A percentile compares a stretch with the other conserved stretches of the same genome.
Conservation (phyloP, 2,888 invertebrate genomes). For the Catocala sponsa region DNA sequence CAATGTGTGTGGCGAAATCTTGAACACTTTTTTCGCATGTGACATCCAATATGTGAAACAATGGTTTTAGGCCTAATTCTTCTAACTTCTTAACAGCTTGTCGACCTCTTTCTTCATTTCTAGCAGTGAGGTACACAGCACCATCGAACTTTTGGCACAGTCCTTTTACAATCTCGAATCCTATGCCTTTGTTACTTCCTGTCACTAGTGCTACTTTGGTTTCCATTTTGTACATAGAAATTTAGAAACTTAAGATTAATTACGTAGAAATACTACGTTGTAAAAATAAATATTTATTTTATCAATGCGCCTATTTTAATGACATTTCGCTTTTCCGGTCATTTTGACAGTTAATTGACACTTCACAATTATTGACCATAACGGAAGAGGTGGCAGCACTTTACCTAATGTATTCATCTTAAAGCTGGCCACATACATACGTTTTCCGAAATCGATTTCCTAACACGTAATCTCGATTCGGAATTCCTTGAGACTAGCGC, state of each 20-base stretch:
- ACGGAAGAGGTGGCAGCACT: conserved; percentile 4
- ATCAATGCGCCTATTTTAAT: conserved; percentile 46
- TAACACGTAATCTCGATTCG: no score
- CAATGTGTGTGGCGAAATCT: conserved; percentile 88
- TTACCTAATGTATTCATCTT: neutral
- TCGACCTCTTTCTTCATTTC: conserved; percentile 89
- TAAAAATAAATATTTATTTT: conserved; percentile 71
- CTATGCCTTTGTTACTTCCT: conserved; percentile 82
- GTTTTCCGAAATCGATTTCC: no score
- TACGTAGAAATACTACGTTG: conserved; percentile 68
- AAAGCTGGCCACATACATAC: no score
- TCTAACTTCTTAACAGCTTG: conserved; percentile 89
- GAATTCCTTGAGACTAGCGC: no score
- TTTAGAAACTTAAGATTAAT: conserved; percentile 63
- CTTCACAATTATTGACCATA: neutral
- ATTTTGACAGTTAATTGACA: conserved; percentile 47
- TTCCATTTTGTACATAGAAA: conserved; percentile 81
- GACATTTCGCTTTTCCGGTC: conserved; percentile 59
- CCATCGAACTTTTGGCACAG: conserved; percentile 91
- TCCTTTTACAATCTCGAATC: conserved; percentile 83
- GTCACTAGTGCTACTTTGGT: conserved; percentile 86
- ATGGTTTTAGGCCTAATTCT: conserved; percentile 86
- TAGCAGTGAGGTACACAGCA: conserved; percentile 91
- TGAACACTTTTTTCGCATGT: conserved; percentile 89
- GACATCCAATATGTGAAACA: conserved; percentile 92